Evolutionary conservation across 1,140 invertebrate species (phyloP), one percentile per base, ranked within the genome.

Genomic region (Megalopta genalis): DNA sequence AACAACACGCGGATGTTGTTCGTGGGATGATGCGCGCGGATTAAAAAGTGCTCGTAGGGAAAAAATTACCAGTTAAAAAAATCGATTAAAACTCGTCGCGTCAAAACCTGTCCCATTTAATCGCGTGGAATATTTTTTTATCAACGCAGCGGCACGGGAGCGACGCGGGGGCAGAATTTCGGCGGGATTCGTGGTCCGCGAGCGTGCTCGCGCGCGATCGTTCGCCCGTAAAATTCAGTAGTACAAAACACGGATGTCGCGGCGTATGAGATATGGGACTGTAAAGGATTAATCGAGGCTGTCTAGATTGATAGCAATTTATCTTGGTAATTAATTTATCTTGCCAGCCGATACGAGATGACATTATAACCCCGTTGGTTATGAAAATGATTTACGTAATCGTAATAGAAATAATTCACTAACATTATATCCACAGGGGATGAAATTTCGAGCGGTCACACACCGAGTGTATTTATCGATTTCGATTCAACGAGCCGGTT

Each of bases 321-420:
- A 77, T 77, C 76, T 71, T 64, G 76, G 63, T 64, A 72, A 77
- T 77, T 72, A 77, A 77, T 77, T 77, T 77, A 77, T 77, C 76
- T 64, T 72, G 59, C 59, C 68, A 23, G 68, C 62, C 68, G 68
- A 77, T 77, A 64, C 76, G 32, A 62, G 32, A 18, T 23, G 68
- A 77, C 76, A 71, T 49, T 72, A 77, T 77, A 72, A 72, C 60
- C 60, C 60, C 27, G 59, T 10, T 21, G 66, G 75, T 71, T 77
- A 77, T 67, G 68, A 72, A 63, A 72, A 71, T 77, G 76, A 77
- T 77, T 77, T 72, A 77, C 68, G 59, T 70, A 77, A 69, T 77
- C 57, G 42, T 42, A 77, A 57, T 42, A 69, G 76, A 72, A 77
- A 77, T 72, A 77, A 71, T 77, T 72, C 46, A 62, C 21, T 72